Conservation (phyloP, 1,140 invertebrate genomes). For the Orussus abietinus region DNA sequence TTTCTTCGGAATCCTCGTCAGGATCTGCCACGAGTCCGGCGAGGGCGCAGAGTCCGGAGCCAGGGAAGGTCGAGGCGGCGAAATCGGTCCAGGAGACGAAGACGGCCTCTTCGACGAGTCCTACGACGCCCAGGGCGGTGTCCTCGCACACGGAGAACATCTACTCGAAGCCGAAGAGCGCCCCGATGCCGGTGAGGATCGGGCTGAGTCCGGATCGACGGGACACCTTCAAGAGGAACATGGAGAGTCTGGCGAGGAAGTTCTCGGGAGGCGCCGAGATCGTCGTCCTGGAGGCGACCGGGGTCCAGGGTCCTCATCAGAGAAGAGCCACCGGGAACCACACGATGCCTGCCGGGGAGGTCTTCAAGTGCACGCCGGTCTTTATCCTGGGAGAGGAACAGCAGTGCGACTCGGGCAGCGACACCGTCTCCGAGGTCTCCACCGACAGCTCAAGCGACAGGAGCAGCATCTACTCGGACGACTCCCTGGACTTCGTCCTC, state of each 20-base stretch:
- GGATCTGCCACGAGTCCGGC: too few species aligned
- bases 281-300: slow-evolving; percentile 36
- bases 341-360: slow-evolving; percentile 51
- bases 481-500: slow-evolving; percentile 51
- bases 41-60: background rate
- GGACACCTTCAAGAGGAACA: slow-evolving; percentile 51
- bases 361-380: slow-evolving; percentile 55
- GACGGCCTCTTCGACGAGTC: background rate
- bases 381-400: slow-evolving; percentile 54
- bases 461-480: slow-evolving; percentile 58
- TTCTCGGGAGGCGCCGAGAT: slow-evolving; percentile 44
- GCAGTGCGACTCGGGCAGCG: slow-evolving; percentile 55
- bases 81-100: background rate
- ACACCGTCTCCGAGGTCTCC: slow-evolving; percentile 57
- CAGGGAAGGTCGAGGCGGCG: slow-evolving; percentile 1
- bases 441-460: slow-evolving; percentile 58
- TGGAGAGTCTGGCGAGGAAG: slow-evolving; percentile 51
- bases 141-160: slow-evolving; percentile 28
- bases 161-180: slow-evolving; percentile 18
- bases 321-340: slow-evolving; percentile 49
- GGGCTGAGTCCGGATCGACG: slow-evolving; percentile 49
- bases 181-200: slow-evolving; percentile 25
- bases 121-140: slow-evolving; percentile 14
- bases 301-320: slow-evolving; percentile 16
- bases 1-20: slow-evolving; percentile 12